phyloP scores from a whole-genome alignment of 92 coral and sea anemone species.

The Scolanthus callimorphus region DNA sequence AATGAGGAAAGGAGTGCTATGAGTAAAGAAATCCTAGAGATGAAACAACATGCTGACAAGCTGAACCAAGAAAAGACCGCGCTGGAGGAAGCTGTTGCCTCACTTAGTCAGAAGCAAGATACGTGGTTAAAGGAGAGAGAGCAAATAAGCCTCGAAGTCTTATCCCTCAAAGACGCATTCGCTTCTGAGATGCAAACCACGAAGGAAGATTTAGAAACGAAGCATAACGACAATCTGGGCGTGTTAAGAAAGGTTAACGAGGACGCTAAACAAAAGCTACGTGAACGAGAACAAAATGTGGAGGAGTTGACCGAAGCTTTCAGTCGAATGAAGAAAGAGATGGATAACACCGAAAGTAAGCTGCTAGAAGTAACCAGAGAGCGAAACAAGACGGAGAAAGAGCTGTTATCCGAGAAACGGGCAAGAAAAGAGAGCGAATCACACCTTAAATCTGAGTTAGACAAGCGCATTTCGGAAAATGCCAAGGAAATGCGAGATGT shows the following conservation, averaged over 20 bases:
- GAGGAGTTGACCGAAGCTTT: constrained; percentile 43
- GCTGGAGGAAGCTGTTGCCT: not conserved
- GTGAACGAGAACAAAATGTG: constrained; percentile 5
- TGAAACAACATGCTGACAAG: not conserved
- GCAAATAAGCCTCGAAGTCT: constrained; percentile 7
- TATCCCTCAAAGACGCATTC: constrained; percentile 8
- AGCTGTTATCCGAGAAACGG: constrained; percentile 16
- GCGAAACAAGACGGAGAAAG: constrained; percentile 34
- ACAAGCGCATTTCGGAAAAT: constrained; percentile 48
- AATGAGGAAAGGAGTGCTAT: not conserved
- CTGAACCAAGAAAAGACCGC: not conserved
- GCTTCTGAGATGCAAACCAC: constrained; percentile 8
- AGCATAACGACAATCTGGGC: constrained; percentile 2
- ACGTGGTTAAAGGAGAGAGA: constrained; percentile 13
- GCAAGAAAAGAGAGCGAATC: constrained; percentile 14
- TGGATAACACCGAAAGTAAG: constrained; percentile 38
- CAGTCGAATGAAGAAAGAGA: constrained; percentile 27
- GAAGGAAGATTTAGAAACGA: constrained; percentile 2
- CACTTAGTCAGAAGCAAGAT: no score
- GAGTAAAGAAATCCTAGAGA: constrained; percentile 3
- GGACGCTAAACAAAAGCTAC: constrained; percentile 3
- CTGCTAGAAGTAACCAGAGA: constrained; percentile 35
- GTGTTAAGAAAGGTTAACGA: constrained; percentile 5
- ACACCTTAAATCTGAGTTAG: constrained; percentile 31
- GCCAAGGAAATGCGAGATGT: constrained; percentile 38